These are phyloP conservation scores for Boloria euphrosyne DNA, from an alignment of 2,888 invertebrate genomes.

Conservation along the genomic window DNA sequence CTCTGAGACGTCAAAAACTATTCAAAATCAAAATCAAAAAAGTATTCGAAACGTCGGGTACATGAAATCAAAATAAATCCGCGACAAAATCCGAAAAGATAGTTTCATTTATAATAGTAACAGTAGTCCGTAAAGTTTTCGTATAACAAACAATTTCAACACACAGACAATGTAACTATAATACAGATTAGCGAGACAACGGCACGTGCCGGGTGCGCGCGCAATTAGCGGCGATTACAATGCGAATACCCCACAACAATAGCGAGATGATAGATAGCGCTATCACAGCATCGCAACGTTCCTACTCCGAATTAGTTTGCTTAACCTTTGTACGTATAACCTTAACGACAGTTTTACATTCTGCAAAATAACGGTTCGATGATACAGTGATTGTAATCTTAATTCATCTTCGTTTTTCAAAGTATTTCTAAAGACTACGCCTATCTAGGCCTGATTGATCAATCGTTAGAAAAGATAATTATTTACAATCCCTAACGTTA, in stretches of 20 bases:
- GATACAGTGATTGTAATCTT: not conserved
- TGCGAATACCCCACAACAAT: slow-evolving; percentile 55
- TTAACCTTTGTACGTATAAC: slow-evolving; percentile 39
- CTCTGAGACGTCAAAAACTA: too few species aligned
- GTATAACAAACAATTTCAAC: slow-evolving; percentile 17
- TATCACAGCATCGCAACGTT: slow-evolving; percentile 67
- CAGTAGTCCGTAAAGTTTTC: not conserved
- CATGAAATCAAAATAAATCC: too few species aligned
- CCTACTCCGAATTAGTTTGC: slow-evolving; percentile 42
- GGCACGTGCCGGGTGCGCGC: slow-evolving; percentile 49
- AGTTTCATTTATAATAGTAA: too few species aligned
- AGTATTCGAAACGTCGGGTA: too few species aligned
- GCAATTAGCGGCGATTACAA: slow-evolving; percentile 49
- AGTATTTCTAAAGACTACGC: too few species aligned
- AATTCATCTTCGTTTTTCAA: too few species aligned
- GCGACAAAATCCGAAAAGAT: too few species aligned
- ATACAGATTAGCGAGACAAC: slow-evolving; percentile 46
- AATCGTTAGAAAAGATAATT: too few species aligned
- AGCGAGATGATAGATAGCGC: slow-evolving; percentile 62
- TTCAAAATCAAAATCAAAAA: too few species aligned
- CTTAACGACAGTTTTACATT: slow-evolving; percentile 33
- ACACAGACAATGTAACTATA: slow-evolving; percentile 23
- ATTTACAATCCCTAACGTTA: too few species aligned
- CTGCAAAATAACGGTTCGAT: slow-evolving; percentile 10
- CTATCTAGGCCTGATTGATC: too few species aligned